Base-by-base conservation (phyloP, 2,797 vertebrate genomes). In the Paratrypauchen microcephalus region DNA sequence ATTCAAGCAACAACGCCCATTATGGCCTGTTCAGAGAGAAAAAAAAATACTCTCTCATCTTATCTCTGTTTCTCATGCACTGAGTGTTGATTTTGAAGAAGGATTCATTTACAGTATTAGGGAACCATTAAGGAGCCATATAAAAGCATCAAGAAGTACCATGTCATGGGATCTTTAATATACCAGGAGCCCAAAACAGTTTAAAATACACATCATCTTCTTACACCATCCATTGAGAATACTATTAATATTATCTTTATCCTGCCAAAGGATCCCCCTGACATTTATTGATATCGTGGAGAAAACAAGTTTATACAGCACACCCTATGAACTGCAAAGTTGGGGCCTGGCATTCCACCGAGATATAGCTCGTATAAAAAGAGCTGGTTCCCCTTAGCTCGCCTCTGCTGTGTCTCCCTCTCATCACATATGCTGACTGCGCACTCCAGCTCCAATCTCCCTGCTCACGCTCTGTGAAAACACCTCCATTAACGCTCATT, bases 401-500 rank as follows among this genome's bases (percentile, higher is more conserved):
- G 68, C 60, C 66, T 23, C 16, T 6, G 26, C 16, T 50, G 48
- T 11, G 26, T 6, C 9, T 65, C 62, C 41, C 64, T 66, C 73
- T 76, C 77, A 92, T 92, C 87, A 86, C 75, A 83, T 84, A 87
- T 88, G 87, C 86, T 90, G 89, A 91, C 81, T 81, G 84, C 72
- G 76, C 89, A 84, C 88, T 90, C 83, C 85, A 76, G 85, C 83
- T 81, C 88, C 89, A 86, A 89, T 90, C 86, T 87, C 71, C 80
- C 86, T 80, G 85, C 82, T 88, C 88, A 83, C 79, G 82, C 88
- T 82, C 85, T 87, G 83, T 90, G 82, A 93, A 91, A 90, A 86
- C 86, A 89, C 89, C 92, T 89, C 91, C 89, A 92, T 93, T 92
- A 91, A 85, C 82, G 81, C 81, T 89, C 79, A 80, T 92, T 91